Base-by-base conservation (phyloP, 2,888 invertebrate species). In the Cephus rjabovi region DNA sequence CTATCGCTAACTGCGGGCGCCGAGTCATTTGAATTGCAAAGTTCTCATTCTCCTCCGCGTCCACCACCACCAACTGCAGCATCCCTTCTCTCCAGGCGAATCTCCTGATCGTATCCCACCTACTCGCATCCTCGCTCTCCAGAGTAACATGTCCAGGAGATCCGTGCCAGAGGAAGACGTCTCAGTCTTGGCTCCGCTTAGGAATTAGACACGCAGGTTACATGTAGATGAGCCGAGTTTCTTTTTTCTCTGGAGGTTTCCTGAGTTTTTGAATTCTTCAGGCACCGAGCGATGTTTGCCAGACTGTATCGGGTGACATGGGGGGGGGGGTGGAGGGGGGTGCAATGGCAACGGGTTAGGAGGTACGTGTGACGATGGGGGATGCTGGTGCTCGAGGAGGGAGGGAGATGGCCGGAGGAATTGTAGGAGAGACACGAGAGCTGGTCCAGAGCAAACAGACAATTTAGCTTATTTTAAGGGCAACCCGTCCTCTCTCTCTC, bases 21-120 rank as follows among this genome's bases (percentile, higher is more conserved):
- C 56, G 56, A 56, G 23, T 56, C 82, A 87, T 90, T 90, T 90
- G 89, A 90, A 90, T 90, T 90, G 90, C 90, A 88, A 90, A 90
- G 83, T 75, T 56, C 69, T 69, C 56, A 70, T 70, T 35, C 75
- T 30, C 34, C 9, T 33, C 74, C 75, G 31, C 34, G 34, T 74
- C 56, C 68, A 33, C 37, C 6, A 9, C 74, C n/a, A 4, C 74
- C 33, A 68, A 56, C 31, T 15, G 30, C 30, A 34, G 75, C 33
- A 68, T 69, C 75, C 56, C 56, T 56, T 56, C 56, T 23, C 56
- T 56, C 56, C 1, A 40, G 23, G 23, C 40, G 15, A 56, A 56
- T 56, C 56, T 56, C 56, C 40, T 40, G 40, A 40, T 15, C 40
- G 40, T 40, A 40, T 15, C 40, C 40, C 56, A 56, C 2, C 56